Conservation (phyloP, 2,113 vertebrate genomes). For the Capreolus pygargus region DNA sequence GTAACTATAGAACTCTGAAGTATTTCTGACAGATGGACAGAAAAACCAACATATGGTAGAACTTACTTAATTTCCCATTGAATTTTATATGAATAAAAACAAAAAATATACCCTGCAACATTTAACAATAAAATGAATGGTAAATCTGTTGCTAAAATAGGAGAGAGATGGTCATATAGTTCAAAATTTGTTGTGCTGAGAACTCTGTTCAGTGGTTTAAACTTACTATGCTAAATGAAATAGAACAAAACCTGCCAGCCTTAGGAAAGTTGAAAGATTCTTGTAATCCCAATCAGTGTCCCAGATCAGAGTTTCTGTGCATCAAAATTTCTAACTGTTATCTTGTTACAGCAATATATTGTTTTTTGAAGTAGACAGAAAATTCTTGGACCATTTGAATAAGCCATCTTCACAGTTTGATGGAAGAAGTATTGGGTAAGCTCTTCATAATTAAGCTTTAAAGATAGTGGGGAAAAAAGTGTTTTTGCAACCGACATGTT, state of each 20-base stretch:
- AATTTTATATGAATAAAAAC: neutral
- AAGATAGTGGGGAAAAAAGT: neutral
- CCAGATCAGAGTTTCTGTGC: neutral
- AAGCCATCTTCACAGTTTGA: neutral
- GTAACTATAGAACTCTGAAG: neutral
- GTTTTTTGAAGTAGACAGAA: neutral
- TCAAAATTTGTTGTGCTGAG: neutral
- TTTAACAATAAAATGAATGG: neutral
- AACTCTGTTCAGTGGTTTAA: neutral
- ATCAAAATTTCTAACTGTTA: neutral
- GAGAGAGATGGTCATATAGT: neutral
- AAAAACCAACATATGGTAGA: neutral
- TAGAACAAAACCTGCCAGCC: neutral
- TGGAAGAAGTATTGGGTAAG: neutral
- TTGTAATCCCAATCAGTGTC: neutral
- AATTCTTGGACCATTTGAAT: neutral
- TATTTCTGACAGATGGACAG: neutral
- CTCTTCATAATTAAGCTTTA: neutral
- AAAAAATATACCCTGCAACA: neutral
- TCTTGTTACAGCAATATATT: neutral
- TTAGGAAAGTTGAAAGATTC: neutral
- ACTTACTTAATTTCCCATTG: neutral
- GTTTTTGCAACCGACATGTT: neutral
- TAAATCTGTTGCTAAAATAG: neutral
- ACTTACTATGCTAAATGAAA: neutral